phyloP scores from a whole-genome alignment of 37 sponge, comb jelly and placozoan species.

The Geodia barretti region DNA sequence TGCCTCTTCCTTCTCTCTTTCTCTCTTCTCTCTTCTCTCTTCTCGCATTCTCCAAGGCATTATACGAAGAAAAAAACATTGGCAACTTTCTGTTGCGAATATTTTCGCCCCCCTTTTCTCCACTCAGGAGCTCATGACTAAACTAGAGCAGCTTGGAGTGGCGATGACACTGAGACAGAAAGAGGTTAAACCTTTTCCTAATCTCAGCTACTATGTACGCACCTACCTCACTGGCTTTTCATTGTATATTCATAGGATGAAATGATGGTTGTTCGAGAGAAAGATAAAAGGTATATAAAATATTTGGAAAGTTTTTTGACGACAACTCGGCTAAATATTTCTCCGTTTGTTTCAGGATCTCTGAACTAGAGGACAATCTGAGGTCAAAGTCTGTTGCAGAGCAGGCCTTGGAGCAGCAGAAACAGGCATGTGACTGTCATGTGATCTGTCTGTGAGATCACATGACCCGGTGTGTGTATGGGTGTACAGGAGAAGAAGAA shows the following conservation, averaged over 20 bases:
- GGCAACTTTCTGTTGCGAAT: too few species aligned
- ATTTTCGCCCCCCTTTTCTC: background rate
- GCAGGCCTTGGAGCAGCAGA: constrained; percentile 37
- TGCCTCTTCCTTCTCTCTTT: background rate
- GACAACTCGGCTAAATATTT: too few species aligned
- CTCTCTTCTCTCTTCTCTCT: too few species aligned
- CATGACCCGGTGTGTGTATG: background rate
- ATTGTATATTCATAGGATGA: constrained; percentile 16
- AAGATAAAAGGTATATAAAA: constrained; percentile 22
- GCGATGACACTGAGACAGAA: constrained; percentile 10
- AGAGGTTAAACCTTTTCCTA: constrained; percentile 15
- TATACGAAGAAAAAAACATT: too few species aligned
- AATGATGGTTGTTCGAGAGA: background rate
- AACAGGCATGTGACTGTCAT: constrained; percentile 13
- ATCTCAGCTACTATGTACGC: too few species aligned
- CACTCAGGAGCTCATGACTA: constrained; percentile 31
- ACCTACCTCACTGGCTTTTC: too few species aligned
- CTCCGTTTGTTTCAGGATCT: constrained; percentile 18
- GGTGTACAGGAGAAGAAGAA: constrained; percentile 15
- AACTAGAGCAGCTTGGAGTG: constrained; percentile 21
- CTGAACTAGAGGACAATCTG: constrained; percentile 27
- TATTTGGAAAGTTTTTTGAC: constrained; percentile 15
- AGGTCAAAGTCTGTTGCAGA: background rate
- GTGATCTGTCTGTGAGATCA: background rate
- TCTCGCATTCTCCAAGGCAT: too few species aligned